Conservation (phyloP, 2,113 vertebrate genomes). For the Capra hircus region DNA sequence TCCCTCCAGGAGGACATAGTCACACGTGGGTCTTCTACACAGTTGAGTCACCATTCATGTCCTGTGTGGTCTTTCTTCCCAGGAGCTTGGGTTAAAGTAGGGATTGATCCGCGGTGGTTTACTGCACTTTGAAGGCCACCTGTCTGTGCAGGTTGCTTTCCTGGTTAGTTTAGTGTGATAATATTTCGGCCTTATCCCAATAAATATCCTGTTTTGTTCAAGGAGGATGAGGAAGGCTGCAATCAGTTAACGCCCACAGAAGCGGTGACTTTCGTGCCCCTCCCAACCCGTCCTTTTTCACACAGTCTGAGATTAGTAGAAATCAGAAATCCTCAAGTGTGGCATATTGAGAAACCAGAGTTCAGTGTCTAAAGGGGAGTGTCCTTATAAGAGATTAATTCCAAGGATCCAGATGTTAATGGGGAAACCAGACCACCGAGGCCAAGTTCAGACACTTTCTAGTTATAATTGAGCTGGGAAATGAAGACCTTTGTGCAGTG, state of each 20-base stretch:
- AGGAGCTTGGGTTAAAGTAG: background rate
- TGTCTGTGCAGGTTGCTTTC: background rate
- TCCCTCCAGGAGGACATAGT: fast-evolving
- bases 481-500: background rate
- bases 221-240: background rate
- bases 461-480: conserved; percentile 13
- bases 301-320: background rate
- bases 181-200: background rate
- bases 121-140: background rate
- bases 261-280: fast-evolving
- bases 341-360: background rate
- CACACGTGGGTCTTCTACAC: fast-evolving
- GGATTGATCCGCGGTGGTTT: background rate
- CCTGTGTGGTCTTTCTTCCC: background rate
- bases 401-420: conserved; percentile 7
- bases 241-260: fast-evolving
- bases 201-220: background rate
- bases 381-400: background rate
- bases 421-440: background rate
- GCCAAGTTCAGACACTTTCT: background rate
- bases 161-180: too few species aligned
- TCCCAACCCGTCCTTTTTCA: background rate
- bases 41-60: fast-evolving
- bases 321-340: background rate
- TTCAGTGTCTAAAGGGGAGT: background rate